These are phyloP conservation scores for Oscheius sp. DNA, from an alignment of 1,140 invertebrate genomes.

Conservation along the genomic window DNA sequence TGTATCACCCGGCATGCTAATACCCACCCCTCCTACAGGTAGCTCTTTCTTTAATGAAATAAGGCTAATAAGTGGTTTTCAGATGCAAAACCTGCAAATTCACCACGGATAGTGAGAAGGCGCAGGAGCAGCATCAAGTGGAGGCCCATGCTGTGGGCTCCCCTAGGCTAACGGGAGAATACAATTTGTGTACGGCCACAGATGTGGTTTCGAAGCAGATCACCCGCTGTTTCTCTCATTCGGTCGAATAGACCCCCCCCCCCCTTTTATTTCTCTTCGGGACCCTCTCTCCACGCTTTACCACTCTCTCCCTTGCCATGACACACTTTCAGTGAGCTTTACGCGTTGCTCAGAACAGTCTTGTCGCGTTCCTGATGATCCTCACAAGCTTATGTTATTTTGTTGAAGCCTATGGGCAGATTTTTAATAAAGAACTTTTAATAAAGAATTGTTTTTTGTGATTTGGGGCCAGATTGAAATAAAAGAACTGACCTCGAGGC, in stretches of 20 bases:
- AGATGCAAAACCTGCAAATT: conserved; percentile 38
- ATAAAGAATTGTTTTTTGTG: no score
- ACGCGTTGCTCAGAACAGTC: not conserved
- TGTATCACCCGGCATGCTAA: not conserved
- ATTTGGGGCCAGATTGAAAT: not conserved
- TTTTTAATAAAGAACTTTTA: no score
- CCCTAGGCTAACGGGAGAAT: conserved; percentile 14
- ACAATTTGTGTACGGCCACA: conserved; percentile 17
- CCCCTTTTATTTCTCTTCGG: no score
- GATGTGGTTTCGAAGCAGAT: not conserved
- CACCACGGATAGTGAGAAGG: conserved; percentile 12
- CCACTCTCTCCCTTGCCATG: not conserved
- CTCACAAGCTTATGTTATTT: no score
- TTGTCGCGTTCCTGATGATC: not conserved
- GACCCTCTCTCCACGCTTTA: no score
- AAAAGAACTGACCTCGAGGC: conserved; percentile 23
- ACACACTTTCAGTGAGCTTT: not conserved
- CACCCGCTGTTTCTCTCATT: not conserved
- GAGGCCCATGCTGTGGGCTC: not conserved
- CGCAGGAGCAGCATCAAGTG: conserved; percentile 14
- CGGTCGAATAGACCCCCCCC: not conserved
- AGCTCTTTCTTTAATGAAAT: not conserved
- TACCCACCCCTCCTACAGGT: not conserved
- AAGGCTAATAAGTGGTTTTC: not conserved
- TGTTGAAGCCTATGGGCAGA: no score